These are phyloP conservation scores for Ammodytes dubius DNA, from an alignment of 2,113 vertebrate species.

Conservation along the genomic window DNA sequence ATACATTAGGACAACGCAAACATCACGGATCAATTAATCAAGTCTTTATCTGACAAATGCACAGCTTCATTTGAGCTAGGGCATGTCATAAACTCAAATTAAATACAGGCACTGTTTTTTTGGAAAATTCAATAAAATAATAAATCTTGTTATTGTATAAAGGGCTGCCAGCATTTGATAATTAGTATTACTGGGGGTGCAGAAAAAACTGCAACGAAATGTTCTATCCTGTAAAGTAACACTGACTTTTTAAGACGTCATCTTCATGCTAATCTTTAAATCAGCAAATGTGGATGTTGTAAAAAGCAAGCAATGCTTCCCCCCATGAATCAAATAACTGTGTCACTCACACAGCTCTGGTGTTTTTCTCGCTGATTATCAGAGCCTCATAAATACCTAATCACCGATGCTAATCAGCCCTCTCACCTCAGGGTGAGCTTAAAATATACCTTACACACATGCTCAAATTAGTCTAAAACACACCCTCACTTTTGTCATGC, in stretches of 20 bases:
- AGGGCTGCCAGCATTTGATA: not conserved
- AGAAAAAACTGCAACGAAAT: not conserved
- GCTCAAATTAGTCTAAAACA: constrained; percentile 8
- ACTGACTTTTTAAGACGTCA: not conserved
- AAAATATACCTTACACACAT: constrained; percentile 64
- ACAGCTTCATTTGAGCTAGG: not conserved
- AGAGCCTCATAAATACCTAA: constrained; percentile 75
- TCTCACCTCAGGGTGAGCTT: constrained; percentile 70
- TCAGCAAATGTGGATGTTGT: constrained; percentile 13
- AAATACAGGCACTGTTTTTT: too few relatives aligned
- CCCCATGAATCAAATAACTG: constrained; percentile 45
- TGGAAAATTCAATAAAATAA: not conserved
- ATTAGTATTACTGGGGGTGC: not conserved
- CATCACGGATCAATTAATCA: not conserved
- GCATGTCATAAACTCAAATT: not conserved
- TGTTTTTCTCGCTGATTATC: constrained; percentile 77
- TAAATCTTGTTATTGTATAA: not conserved
- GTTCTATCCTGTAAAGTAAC: not conserved
- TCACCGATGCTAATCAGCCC: constrained; percentile 79
- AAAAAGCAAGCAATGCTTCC: not conserved
- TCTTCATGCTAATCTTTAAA: constrained; percentile 14
- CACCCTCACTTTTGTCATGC: constrained; percentile 27
- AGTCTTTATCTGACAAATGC: not conserved
- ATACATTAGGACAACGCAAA: not conserved
- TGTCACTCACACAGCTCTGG: constrained; percentile 32